Percentiles rank a stretch among this genome's conserved stretches.
phyloP scores from a whole-genome alignment of 2,113 vertebrate species.

The Ascaphus truei region DNA sequence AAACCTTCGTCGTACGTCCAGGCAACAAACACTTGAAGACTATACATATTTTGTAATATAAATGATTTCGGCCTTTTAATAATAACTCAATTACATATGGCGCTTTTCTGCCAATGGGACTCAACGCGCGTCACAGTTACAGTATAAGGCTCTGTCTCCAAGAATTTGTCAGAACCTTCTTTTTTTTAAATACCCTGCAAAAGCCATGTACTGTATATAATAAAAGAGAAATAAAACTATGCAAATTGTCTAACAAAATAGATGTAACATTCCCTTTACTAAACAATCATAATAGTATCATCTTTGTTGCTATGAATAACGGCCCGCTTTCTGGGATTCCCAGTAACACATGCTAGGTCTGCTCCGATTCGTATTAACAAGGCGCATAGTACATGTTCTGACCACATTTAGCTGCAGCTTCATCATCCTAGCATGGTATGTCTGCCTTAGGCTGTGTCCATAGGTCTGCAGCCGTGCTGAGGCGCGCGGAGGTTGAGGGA shows the following conservation, averaged over 20 bases:
- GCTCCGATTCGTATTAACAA: slow-evolving; percentile 20
- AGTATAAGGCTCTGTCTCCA: too few species aligned
- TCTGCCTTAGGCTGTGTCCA: not conserved
- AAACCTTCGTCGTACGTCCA: too few species aligned
- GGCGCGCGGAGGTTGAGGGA: too few species aligned
- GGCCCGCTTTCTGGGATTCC: slow-evolving; percentile 16
- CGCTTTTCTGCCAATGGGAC: too few species aligned
- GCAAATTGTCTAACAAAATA: too few species aligned
- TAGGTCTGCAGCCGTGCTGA: too few species aligned
- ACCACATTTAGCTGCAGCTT: slow-evolving; percentile 1
- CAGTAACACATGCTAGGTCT: slow-evolving; percentile 19
- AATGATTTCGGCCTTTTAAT: too few species aligned
- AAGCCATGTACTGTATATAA: too few species aligned
- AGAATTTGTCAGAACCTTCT: slow-evolving; percentile 7
- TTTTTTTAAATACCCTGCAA: not conserved
- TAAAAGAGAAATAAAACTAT: slow-evolving; percentile 1
- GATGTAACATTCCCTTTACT: slow-evolving; percentile 16
- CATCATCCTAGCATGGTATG: not conserved
- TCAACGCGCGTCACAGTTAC: too few species aligned
- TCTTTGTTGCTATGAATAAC: slow-evolving; percentile 46
- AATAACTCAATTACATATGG: too few species aligned
- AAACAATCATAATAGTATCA: slow-evolving; percentile 59
- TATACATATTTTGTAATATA: too few species aligned
- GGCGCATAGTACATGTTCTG: not conserved
- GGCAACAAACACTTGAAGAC: too few species aligned